Conservation (phyloP, 2,113 vertebrate species). For the Alosa alosa region DNA sequence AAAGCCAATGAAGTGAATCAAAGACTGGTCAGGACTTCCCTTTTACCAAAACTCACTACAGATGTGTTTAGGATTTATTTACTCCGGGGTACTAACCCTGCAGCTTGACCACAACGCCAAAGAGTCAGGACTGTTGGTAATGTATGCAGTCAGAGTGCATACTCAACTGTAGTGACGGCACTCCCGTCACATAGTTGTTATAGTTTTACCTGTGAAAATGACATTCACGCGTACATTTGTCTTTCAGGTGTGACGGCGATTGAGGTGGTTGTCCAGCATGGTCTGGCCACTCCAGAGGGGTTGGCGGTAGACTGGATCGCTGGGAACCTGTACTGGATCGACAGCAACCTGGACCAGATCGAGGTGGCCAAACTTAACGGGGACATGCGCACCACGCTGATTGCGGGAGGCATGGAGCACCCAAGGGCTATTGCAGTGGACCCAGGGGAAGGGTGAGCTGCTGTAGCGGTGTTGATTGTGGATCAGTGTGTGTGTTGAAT, state of each 20-base stretch:
- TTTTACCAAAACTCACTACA: neutral
- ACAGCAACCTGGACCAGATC: constrained; percentile 98
- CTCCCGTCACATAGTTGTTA: too few species aligned
- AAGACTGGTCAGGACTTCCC: neutral
- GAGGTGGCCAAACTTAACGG: constrained; percentile 95
- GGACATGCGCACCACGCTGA: constrained; percentile 87
- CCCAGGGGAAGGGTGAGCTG: constrained; percentile 87
- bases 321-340: constrained; percentile 97
- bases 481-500: neutral
- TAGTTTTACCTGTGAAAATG: too few species aligned
- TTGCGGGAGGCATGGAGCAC: constrained; percentile 96
- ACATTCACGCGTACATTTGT: neutral
- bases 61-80: neutral
- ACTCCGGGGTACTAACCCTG: too few species aligned
- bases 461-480: neutral
- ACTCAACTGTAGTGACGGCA: too few species aligned
- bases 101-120: too few species aligned
- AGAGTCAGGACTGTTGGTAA: too few species aligned
- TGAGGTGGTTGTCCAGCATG: constrained; percentile 94
- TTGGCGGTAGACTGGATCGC: constrained; percentile 97
- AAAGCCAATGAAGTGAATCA: neutral
- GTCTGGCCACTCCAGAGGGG: constrained; percentile 94
- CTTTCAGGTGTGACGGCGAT: constrained; percentile 85
- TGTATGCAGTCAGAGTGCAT: too few species aligned
- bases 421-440: constrained; percentile 94